phyloP scores from a whole-genome alignment of 2,113 vertebrate species.

The Noctilio leporinus region DNA sequence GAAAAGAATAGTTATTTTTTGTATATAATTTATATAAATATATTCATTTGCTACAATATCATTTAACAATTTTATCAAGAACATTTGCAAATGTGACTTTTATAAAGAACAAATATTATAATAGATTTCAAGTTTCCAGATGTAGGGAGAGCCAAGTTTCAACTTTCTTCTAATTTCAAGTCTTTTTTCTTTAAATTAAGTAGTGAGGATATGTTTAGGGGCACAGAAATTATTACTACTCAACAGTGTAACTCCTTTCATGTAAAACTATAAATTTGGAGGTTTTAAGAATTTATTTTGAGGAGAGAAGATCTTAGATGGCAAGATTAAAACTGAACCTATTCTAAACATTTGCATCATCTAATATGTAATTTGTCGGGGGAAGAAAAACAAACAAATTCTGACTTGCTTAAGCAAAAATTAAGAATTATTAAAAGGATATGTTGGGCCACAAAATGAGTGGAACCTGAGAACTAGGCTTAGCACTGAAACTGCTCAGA shows the following conservation, averaged over 20 bases:
- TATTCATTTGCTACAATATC: neutral
- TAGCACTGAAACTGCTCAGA: neutral
- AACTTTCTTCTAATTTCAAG: neutral
- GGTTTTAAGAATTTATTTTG: neutral
- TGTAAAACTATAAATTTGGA: neutral
- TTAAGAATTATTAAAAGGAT: neutral
- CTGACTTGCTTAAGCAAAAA: neutral
- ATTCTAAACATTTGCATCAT: neutral
- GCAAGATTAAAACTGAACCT: neutral
- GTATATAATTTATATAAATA: neutral
- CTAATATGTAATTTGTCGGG: neutral
- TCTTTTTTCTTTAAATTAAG: neutral
- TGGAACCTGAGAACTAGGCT: neutral
- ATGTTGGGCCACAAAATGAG: neutral
- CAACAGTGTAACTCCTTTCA: neutral
- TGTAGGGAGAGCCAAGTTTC: neutral
- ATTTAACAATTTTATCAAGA: neutral
- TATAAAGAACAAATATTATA: neutral
- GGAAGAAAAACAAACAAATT: neutral
- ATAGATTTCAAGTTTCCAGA: neutral
- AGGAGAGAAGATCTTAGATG: neutral
- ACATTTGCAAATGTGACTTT: neutral
- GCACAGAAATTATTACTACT: neutral
- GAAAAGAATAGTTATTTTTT: neutral
- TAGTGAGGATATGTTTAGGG: neutral